phyloP scores from a whole-genome alignment of 2,113 vertebrate species.

The Podocnemis expansa region DNA sequence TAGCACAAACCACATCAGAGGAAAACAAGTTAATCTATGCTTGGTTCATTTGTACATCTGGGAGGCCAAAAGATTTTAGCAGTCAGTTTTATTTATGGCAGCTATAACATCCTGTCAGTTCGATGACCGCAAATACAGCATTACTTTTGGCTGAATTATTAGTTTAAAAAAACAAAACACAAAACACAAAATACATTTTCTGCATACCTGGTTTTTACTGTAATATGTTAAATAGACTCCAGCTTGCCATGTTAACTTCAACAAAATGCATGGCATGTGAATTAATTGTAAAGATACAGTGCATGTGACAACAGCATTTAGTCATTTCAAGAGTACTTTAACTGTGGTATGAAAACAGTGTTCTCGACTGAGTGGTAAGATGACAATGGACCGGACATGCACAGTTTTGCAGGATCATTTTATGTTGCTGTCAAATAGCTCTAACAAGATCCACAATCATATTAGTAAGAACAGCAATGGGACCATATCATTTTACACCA shows the following conservation, averaged over 20 bases:
- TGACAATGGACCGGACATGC: neutral
- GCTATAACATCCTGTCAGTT: slow-evolving; percentile 36
- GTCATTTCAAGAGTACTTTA: slow-evolving; percentile 7
- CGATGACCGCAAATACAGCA: slow-evolving; percentile 1
- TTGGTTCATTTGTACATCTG: slow-evolving; percentile 35
- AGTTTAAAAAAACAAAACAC: neutral
- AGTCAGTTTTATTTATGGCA: slow-evolving; percentile 57
- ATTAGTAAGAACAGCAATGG: neutral
- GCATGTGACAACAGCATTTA: slow-evolving; percentile 11
- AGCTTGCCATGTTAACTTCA: slow-evolving; percentile 20
- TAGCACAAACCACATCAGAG: slow-evolving; percentile 57
- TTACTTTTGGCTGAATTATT: slow-evolving; percentile 3
- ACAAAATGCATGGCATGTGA: neutral
- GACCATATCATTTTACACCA: neutral
- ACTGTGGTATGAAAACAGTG: slow-evolving; percentile 18
- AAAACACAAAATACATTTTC: neutral
- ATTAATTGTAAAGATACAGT: slow-evolving; percentile 26
- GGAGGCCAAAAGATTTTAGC: slow-evolving; percentile 48
- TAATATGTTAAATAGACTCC: slow-evolving; percentile 18
- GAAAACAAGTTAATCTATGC: slow-evolving; percentile 46
- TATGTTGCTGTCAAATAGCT: neutral
- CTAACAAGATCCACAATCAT: neutral
- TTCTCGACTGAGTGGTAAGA: neutral
- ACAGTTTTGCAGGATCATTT: neutral
- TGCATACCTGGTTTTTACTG: slow-evolving; percentile 16